phyloP scores from a whole-genome alignment of 1,140 invertebrate genomes.

The Polyergus mexicanus region DNA sequence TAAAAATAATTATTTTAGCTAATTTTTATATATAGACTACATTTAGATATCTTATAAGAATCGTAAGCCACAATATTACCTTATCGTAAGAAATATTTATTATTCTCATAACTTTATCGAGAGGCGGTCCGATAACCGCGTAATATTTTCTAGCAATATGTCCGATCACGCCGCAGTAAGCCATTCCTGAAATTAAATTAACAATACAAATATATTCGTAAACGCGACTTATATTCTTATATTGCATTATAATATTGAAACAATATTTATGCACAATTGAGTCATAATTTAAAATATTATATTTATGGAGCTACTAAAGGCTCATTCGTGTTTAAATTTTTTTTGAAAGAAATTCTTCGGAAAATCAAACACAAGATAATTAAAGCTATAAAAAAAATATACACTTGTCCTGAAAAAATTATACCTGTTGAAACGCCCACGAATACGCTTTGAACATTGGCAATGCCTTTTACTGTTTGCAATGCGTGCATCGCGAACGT shows the following conservation, averaged over 20 bases:
- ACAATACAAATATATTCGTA: not conserved
- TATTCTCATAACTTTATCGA: constrained; percentile 86
- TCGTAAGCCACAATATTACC: constrained; percentile 50
- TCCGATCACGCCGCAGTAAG: constrained; percentile 91
- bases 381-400: not conserved
- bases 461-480: constrained; percentile 84
- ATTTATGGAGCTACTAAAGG: not conserved
- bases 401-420: not conserved
- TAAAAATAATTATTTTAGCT: constrained; percentile 21
- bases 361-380: not conserved
- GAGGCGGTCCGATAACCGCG: constrained; percentile 89
- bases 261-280: not conserved
- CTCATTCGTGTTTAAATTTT: not conserved
- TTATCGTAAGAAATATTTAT: constrained; percentile 62
- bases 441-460: constrained; percentile 86
- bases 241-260: not conserved
- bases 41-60: not conserved
- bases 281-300: not conserved
- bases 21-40: not conserved
- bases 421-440: constrained; percentile 89
- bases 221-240: not conserved
- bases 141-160: constrained; percentile 89
- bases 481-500: constrained; percentile 86
- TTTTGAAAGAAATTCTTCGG: not conserved
- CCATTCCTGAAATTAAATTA: constrained; percentile 77